Evolutionary conservation across 1,140 invertebrate species (phyloP).

Genomic region (Drosophila jambulina): DNA sequence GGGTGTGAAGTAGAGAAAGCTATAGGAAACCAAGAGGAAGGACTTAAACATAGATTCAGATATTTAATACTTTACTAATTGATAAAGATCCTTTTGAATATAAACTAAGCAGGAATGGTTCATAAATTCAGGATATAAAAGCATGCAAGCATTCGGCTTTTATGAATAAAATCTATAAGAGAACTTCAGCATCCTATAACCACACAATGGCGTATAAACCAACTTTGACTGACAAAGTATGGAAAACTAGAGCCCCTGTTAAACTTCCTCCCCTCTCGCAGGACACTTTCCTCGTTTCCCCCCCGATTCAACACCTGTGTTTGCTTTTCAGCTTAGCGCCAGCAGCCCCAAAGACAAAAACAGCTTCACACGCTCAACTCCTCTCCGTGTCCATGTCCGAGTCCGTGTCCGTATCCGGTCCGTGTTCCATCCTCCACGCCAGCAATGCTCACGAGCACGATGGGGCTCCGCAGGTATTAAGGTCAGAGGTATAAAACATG

Average conservation of each 20-base stretch:
- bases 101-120: neutral
- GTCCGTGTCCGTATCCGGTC: slow-evolving; percentile 1
- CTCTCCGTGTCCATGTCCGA: slow-evolving; percentile 12
- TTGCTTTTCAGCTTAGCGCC: slow-evolving; percentile 59
- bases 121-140: neutral
- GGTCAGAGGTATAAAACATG: slow-evolving; percentile 80
- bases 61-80: too few relatives aligned
- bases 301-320: slow-evolving; percentile 29
- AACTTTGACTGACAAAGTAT: slow-evolving; percentile 1
- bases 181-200: neutral
- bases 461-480: slow-evolving; percentile 68
- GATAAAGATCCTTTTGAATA: neutral
- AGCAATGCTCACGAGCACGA: slow-evolving; percentile 12
- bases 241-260: slow-evolving; percentile 1
- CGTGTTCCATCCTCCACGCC: slow-evolving; percentile 5
- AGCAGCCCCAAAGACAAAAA: slow-evolving; percentile 69
- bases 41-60: neutral
- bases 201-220: slow-evolving; percentile 8
- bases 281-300: neutral
- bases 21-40: neutral
- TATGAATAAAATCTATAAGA: neutral
- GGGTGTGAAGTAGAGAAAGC: neutral
- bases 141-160: neutral
- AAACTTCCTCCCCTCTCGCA: neutral
- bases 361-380: slow-evolving; percentile 68